These are phyloP conservation scores for Cosmia trapezina DNA, from an alignment of 2,888 invertebrate genomes.

Conservation along the genomic window DNA sequence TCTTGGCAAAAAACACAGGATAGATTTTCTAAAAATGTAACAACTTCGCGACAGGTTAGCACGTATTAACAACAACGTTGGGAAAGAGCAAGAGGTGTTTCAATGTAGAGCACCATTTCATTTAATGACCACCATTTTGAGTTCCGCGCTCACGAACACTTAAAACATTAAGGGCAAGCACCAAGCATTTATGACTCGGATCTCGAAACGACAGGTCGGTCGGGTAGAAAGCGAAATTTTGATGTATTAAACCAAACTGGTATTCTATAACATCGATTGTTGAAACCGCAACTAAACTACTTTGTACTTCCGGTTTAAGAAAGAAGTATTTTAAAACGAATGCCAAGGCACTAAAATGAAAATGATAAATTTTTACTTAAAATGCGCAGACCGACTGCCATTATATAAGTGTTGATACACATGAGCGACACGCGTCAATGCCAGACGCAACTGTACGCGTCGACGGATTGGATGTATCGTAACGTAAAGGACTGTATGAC, in stretches of 20 bases:
- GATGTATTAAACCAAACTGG: conserved; percentile 19
- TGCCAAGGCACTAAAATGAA: neutral
- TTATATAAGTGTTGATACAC: neutral
- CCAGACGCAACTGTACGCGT: too few relatives aligned
- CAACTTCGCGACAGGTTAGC: conserved; percentile 14
- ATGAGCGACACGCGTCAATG: too few relatives aligned
- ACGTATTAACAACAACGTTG: conserved; percentile 53
- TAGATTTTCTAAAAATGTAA: neutral
- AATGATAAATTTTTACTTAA: conserved; percentile 1
- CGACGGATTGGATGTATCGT: too few relatives aligned
- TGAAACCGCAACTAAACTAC: neutral
- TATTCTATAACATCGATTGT: conserved; percentile 7
- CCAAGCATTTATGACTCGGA: conserved; percentile 70
- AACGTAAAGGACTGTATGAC: too few relatives aligned
- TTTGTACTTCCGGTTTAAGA: neutral
- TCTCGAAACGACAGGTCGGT: conserved; percentile 43
- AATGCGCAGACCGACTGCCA: conserved; percentile 13
- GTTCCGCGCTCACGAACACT: conserved; percentile 72
- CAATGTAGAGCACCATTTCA: conserved; percentile 73
- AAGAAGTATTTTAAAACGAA: neutral
- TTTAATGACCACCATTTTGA: conserved; percentile 76
- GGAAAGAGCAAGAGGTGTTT: conserved; percentile 68
- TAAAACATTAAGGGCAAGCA: conserved; percentile 69
- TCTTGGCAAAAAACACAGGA: too few relatives aligned
- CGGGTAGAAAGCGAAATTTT: conserved; percentile 25